Evolutionary conservation across 2,797 vertebrate genomes (phyloP), one percentile per base, ranked within the genome.

Genomic region (Melopsittacus undulatus): DNA sequence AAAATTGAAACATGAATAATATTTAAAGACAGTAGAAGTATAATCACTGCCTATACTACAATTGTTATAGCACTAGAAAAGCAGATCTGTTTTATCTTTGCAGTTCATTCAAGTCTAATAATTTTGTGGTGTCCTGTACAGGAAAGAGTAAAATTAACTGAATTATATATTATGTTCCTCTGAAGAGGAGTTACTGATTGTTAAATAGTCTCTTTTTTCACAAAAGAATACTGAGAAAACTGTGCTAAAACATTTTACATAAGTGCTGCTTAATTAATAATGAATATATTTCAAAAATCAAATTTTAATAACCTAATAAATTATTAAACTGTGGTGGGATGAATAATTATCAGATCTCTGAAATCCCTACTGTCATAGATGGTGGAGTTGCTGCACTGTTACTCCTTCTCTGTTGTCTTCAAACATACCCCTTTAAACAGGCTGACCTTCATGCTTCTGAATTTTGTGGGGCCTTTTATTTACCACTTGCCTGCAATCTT

Each of bases 251-350:
- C 2, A 0, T 72, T 85, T 96, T 87, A 66, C 20, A 3, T 91
- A 93, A 96, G 62, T 86, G 62, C 82, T 85, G 22, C 68, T 83
- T 84, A 83, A 77, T 95, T 93, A 96, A 95, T 96, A 92, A 95
- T 95, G 40, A 79, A 82, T 94, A 49, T 77, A 85, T 94, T 95
- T 93, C 57, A 80, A 66, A 83, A 78, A 91, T 95, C 52, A 93
- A 96, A 94, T 86, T 90, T 88, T 95, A 94, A 95, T 95, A 88
- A 78, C 79, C 11, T 86, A 40, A 92, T 95, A 62, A 94, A 95
- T 95, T 94, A 93, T 95, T 95, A 36, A 96, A 46, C 22, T 18
- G 2, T 61, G 51, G 18, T 59, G 24, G 56, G 36, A 61, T 67
- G 15, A 86, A 34, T 85, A 96, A 94, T 87, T 83, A 78, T 72